Evolutionary conservation across 1,140 invertebrate species (phyloP).

Genomic region (Bombus breviceps): DNA sequence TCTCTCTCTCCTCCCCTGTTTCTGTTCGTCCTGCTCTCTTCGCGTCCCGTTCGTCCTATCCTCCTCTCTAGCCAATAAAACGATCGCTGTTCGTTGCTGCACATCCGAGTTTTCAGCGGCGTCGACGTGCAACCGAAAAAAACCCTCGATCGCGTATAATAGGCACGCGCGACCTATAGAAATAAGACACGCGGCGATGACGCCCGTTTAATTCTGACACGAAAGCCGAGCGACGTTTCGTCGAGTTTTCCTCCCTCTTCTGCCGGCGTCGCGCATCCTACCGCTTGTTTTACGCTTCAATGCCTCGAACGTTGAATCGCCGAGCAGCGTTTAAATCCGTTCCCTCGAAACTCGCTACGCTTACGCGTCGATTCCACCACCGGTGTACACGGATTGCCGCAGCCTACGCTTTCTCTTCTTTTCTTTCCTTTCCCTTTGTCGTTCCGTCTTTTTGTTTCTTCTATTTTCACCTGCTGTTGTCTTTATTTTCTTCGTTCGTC

Average conservation of each 20-base stretch:
- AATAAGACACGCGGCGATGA: slow-evolving; percentile 63
- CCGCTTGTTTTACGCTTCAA: slow-evolving; percentile 24
- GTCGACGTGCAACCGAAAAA: slow-evolving; percentile 54
- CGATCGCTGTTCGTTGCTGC: slow-evolving; percentile 61
- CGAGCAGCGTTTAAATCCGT: slow-evolving; percentile 27
- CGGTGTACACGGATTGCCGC: too few species aligned
- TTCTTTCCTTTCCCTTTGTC: not conserved
- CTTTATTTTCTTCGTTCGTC: too few species aligned
- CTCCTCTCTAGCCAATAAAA: slow-evolving; percentile 60
- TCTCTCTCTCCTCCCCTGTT: not conserved
- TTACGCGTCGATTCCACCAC: not conserved
- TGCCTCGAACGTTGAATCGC: slow-evolving; percentile 30
- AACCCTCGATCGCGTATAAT: slow-evolving; percentile 48
- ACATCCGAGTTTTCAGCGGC: slow-evolving; percentile 58
- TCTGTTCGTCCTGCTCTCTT: slow-evolving; percentile 2
- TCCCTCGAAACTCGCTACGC: slow-evolving; percentile 33
- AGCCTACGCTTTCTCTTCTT: not conserved
- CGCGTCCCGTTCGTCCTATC: slow-evolving; percentile 15
- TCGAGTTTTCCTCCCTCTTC: slow-evolving; percentile 30
- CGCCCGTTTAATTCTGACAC: slow-evolving; percentile 56
- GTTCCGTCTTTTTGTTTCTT: not conserved
- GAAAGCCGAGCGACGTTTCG: slow-evolving; percentile 41
- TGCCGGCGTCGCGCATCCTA: slow-evolving; percentile 21
- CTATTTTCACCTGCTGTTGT: too few species aligned
- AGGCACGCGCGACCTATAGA: slow-evolving; percentile 59